Conservation (phyloP, 2,113 vertebrate genomes). For the Phrynocephalus versicolor region DNA sequence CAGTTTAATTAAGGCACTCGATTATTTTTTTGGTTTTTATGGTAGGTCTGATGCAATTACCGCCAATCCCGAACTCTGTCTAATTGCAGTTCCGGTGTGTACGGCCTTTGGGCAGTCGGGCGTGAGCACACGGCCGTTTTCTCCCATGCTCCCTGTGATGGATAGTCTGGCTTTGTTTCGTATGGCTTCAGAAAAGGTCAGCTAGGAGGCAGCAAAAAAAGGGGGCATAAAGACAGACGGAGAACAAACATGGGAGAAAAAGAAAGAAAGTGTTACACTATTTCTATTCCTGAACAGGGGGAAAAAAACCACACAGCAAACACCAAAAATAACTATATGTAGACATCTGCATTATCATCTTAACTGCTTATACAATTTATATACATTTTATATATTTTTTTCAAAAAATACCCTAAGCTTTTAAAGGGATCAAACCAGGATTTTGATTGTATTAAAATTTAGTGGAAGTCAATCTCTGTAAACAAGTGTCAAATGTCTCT, state of each 20-base stretch:
- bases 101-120: constrained; percentile 97
- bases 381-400: constrained; percentile 17
- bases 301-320: constrained; percentile 70
- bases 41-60: constrained; percentile 97
- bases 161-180: constrained; percentile 98
- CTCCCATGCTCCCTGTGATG: constrained; percentile 96
- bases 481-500: constrained; percentile 36
- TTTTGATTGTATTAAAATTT: constrained; percentile 40
- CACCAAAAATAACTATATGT: constrained; percentile 78
- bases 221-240: constrained; percentile 47
- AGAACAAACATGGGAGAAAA: constrained; percentile 61
- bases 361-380: constrained; percentile 44
- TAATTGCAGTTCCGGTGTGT: constrained; percentile 89
- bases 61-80: constrained; percentile 95
- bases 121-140: constrained; percentile 92
- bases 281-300: constrained; percentile 51
- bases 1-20: constrained; percentile 96
- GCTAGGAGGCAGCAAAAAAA: constrained; percentile 78
- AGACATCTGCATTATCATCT: constrained; percentile 94
- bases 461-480: constrained; percentile 30
- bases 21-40: constrained; percentile 99
- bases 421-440: constrained; percentile 8
- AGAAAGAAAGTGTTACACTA: constrained; percentile 65
- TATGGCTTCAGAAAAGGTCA: constrained; percentile 99
- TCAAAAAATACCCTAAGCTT: neutral